Evolutionary conservation across 1,140 invertebrate genomes (phyloP).

Genomic region (Drosophila melanica): DNA sequence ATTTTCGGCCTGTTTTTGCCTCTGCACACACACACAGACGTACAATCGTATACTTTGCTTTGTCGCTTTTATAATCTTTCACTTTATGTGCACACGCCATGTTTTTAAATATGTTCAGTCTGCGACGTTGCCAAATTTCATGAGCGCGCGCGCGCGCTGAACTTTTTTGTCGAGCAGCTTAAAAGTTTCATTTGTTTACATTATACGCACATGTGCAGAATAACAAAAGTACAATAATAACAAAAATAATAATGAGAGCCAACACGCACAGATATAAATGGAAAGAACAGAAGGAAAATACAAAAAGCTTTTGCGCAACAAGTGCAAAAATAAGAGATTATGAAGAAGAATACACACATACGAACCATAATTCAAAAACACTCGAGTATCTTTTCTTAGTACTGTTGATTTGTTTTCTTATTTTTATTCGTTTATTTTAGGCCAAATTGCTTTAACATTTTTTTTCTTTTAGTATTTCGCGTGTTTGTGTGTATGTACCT

Average conservation of each 20-base stretch:
- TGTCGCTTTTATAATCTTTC: slow-evolving; percentile 52
- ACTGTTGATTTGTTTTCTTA: slow-evolving; percentile 43
- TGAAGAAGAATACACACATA: slow-evolving; percentile 31
- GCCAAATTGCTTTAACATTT: slow-evolving; percentile 15
- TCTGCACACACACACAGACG: slow-evolving; percentile 25
- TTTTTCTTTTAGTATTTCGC: slow-evolving; percentile 3
- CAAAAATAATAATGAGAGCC: slow-evolving; percentile 49
- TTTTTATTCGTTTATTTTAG: slow-evolving; percentile 22
- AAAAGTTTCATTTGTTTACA: slow-evolving; percentile 81
- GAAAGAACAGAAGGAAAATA: slow-evolving; percentile 31
- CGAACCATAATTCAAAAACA: slow-evolving; percentile 35
- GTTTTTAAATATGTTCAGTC: slow-evolving; percentile 11
- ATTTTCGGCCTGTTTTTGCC: slow-evolving; percentile 64
- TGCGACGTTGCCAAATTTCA: slow-evolving; percentile 74
- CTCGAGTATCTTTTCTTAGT: slow-evolving; percentile 36
- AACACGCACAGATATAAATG: slow-evolving; percentile 27
- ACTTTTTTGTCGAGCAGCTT: slow-evolving; percentile 60
- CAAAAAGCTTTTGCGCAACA: slow-evolving; percentile 70
- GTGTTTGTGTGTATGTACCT: slow-evolving; percentile 6
- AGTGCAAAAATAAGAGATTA: slow-evolving; percentile 57
- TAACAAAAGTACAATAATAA: slow-evolving; percentile 67
- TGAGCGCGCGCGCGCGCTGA: slow-evolving; percentile 14
- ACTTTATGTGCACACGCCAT: slow-evolving; percentile 44
- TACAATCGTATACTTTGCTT: slow-evolving; percentile 27
- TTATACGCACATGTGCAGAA: slow-evolving; percentile 79